phyloP scores from a whole-genome alignment of 2,888 invertebrate genomes.

The Theretra japonica region DNA sequence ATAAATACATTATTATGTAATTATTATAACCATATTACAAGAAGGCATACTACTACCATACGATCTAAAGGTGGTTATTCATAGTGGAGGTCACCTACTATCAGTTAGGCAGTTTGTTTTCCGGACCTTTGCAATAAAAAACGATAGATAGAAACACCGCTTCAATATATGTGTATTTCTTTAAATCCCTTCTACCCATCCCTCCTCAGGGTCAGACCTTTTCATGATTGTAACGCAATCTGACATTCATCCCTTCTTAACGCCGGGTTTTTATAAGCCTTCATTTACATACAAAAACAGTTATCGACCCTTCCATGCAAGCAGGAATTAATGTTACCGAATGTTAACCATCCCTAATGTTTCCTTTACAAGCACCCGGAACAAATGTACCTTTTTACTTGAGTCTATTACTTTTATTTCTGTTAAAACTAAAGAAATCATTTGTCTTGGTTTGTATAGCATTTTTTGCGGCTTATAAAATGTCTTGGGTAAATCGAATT shows the following conservation, averaged over 20 bases:
- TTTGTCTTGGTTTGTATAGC: too few species aligned
- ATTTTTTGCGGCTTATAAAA: too few species aligned
- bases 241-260: slow-evolving; percentile 2
- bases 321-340: neutral
- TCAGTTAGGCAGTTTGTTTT: too few species aligned
- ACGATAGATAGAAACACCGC: too few species aligned
- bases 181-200: neutral
- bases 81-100: too few species aligned
- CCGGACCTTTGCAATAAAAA: too few species aligned
- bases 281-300: slow-evolving; percentile 6
- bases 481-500: too few species aligned
- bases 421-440: neutral
- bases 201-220: neutral
- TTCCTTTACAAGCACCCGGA: neutral
- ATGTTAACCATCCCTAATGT: neutral
- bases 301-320: neutral
- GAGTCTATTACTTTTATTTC: neutral
- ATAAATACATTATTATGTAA: too few species aligned
- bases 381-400: neutral
- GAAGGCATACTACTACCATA: too few species aligned
- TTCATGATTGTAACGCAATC: neutral
- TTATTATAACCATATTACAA: too few species aligned
- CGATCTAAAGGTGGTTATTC: too few species aligned
- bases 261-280: neutral
- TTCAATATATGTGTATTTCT: neutral